Evolutionary conservation across 2,113 vertebrate genomes (phyloP).

Genomic region (Isichthys henryi): DNA sequence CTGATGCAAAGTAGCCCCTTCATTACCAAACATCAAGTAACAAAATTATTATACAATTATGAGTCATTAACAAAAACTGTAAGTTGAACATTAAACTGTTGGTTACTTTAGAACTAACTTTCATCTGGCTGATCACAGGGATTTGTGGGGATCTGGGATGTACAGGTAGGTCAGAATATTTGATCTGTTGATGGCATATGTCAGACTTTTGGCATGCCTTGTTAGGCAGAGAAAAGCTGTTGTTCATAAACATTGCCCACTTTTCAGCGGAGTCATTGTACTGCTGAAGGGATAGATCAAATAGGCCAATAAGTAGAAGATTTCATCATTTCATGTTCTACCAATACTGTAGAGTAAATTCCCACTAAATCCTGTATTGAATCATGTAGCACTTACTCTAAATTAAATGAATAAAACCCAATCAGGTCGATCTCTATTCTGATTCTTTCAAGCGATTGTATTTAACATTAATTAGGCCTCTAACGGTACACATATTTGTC

Average conservation of each 20-base stretch:
- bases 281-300: background rate
- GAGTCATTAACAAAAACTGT: background rate
- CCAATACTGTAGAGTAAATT: background rate
- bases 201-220: background rate
- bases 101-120: background rate
- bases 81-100: background rate
- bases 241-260: background rate
- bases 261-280: background rate
- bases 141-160: background rate
- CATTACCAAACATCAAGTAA: background rate
- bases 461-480: background rate
- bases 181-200: background rate
- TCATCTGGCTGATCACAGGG: background rate
- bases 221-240: background rate
- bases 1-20: background rate
- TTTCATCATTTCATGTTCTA: background rate
- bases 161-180: background rate
- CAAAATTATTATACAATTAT: background rate
- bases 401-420: background rate
- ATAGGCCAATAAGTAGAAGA: background rate
- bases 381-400: background rate
- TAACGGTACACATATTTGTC: too few species aligned
- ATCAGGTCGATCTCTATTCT: background rate
- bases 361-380: background rate
- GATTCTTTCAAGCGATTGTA: background rate